These are phyloP conservation scores for Monodelphis domestica DNA, from an alignment of 2,797 vertebrate species.

Conservation along the genomic window DNA sequence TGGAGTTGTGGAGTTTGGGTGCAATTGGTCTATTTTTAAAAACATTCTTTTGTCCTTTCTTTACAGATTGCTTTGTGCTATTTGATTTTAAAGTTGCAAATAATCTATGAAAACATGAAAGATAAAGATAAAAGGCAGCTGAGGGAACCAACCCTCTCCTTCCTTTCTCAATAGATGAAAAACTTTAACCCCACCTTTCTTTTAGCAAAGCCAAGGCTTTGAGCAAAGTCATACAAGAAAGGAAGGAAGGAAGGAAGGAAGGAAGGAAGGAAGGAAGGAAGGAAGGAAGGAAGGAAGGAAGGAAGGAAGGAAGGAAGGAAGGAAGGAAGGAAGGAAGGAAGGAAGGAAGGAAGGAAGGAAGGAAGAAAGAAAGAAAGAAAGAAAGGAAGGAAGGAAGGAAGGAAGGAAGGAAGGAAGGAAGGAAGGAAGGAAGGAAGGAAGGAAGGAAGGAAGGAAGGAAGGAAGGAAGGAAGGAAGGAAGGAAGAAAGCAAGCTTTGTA, in stretches of 20 bases:
- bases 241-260: no score
- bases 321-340: no score
- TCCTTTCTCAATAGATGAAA: neutral
- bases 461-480: no score
- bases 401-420: no score
- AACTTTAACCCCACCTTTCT: neutral
- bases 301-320: no score
- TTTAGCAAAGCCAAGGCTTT: conserved; percentile 1
- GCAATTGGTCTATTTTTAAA: neutral
- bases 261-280: no score
- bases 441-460: no score
- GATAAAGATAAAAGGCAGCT: conserved; percentile 6
- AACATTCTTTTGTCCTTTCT: conserved; percentile 23
- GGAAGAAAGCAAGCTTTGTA: neutral
- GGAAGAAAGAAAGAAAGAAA: no score
- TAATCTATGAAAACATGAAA: conserved; percentile 12
- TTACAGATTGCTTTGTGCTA: conserved; percentile 42
- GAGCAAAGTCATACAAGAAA: neutral
- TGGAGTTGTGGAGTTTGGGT: neutral
- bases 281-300: no score
- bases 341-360: no score
- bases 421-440: no score
- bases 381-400: no score
- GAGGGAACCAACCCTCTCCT: conserved; percentile 47
- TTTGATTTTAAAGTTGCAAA: conserved; percentile 41